phyloP scores from a whole-genome alignment of 2,113 vertebrate genomes.

The Ranitomeya imitator region DNA sequence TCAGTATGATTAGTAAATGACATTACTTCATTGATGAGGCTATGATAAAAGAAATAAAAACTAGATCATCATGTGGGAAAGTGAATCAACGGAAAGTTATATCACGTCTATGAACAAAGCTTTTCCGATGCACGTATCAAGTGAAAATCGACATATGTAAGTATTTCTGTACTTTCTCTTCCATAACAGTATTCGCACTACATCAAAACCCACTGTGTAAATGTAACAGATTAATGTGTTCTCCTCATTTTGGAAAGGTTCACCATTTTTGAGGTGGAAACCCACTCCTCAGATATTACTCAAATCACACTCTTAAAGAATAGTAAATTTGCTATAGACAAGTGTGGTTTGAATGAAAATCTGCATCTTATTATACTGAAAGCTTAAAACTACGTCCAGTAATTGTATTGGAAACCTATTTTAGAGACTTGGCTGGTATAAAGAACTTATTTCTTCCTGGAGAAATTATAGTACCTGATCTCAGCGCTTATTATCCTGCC shows the following conservation, averaged over 20 bases:
- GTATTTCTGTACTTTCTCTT: constrained; percentile 27
- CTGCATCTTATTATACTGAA: constrained; percentile 47
- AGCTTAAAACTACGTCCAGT: constrained; percentile 44
- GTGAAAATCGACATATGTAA: constrained; percentile 44
- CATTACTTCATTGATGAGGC: neutral
- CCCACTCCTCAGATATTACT: constrained; percentile 36
- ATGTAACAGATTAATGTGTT: constrained; percentile 47
- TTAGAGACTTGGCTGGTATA: constrained; percentile 41
- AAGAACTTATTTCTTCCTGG: neutral
- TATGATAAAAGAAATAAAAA: neutral
- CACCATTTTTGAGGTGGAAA: constrained; percentile 17
- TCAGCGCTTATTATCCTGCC: constrained; percentile 10
- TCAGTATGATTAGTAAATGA: constrained; percentile 1
- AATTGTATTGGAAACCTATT: constrained; percentile 50
- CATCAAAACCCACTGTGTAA: constrained; percentile 49
- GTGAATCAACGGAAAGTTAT: constrained; percentile 23
- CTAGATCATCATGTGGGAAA: constrained; percentile 35
- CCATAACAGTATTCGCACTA: constrained; percentile 56
- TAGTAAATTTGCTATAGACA: constrained; percentile 10
- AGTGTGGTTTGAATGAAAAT: constrained; percentile 41
- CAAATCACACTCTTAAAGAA: neutral
- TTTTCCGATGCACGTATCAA: constrained; percentile 8
- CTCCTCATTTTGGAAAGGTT: constrained; percentile 32
- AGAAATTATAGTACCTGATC: constrained; percentile 26
- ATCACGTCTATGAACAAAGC: constrained; percentile 11